Conservation (phyloP, 1,140 invertebrate species). For the Sipha flava region DNA sequence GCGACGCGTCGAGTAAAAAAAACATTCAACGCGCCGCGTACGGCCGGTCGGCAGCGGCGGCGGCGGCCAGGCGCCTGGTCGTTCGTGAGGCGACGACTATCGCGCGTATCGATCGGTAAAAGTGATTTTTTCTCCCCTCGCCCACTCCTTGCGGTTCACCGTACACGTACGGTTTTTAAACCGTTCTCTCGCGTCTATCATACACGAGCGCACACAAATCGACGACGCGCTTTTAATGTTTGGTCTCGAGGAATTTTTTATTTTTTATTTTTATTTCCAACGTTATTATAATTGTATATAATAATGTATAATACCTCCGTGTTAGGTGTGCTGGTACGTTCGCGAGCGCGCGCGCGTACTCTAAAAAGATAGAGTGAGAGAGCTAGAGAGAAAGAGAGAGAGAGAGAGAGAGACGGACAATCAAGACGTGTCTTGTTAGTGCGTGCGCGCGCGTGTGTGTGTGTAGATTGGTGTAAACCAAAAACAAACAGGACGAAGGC, state of each 20-base stretch:
- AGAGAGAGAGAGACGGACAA: neutral
- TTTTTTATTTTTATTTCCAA: neutral
- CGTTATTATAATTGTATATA: neutral
- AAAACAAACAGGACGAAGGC: constrained; percentile 32
- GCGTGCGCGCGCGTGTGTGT: neutral
- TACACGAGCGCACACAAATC: neutral
- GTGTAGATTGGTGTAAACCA: constrained; percentile 7
- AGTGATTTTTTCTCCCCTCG: neutral
- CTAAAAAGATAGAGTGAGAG: too few species aligned
- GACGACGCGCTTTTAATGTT: constrained; percentile 22
- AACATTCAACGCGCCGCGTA: neutral
- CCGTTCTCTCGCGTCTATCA: neutral
- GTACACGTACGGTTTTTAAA: neutral
- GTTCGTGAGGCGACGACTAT: constrained; percentile 30
- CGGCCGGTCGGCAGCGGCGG: neutral
- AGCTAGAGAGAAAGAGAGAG: too few species aligned
- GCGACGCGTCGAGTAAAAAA: neutral
- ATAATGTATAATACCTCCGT: neutral
- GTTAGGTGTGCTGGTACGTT: neutral
- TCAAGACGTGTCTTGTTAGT: constrained; percentile 8
- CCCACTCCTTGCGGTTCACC: neutral
- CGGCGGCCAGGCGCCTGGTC: neutral
- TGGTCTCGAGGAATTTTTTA: neutral
- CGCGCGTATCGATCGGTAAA: constrained; percentile 27
- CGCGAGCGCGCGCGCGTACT: neutral